Percentiles rank a stretch among this genome's conserved stretches.
Conservation (phyloP, 2,888 invertebrate genomes). For the Zygogramma bicolorata region DNA sequence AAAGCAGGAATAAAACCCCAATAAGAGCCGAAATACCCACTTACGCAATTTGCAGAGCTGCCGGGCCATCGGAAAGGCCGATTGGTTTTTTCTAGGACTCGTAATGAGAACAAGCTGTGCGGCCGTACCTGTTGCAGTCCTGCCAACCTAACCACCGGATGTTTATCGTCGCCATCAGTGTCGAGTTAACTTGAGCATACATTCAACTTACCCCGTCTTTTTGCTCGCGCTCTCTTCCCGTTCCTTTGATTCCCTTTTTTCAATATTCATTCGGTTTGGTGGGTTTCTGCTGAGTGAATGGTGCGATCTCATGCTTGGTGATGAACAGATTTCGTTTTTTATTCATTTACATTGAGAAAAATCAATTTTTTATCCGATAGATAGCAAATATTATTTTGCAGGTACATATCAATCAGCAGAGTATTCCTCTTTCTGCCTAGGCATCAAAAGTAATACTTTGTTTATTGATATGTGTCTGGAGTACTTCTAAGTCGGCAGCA, state of each 20-base stretch:
- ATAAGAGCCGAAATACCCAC: not conserved
- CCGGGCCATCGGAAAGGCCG: conserved; percentile 33
- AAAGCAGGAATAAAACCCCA: not conserved
- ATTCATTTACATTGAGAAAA: no score
- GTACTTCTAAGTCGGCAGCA: no score
- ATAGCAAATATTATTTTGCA: no score
- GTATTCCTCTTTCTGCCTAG: no score
- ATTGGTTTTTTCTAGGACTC: conserved; percentile 54
- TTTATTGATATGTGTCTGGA: no score
- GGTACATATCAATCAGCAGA: no score
- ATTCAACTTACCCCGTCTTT: conserved; percentile 44
- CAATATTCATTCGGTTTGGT: not conserved
- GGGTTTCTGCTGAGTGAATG: not conserved
- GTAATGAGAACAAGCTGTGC: conserved; percentile 54
- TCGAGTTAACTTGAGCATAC: conserved; percentile 61
- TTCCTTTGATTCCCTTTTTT: not conserved
- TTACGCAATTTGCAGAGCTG: not conserved
- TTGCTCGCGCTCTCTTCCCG: not conserved
- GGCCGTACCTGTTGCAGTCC: conserved; percentile 61
- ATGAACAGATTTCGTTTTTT: no score
- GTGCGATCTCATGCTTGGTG: no score
- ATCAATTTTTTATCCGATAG: no score
- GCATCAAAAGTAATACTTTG: no score
- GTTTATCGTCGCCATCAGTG: conserved; percentile 63
- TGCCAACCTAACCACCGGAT: conserved; percentile 54